Evolutionary conservation across 35 echinoderm and acorn worm genomes (phyloP), one percentile per base, ranked within the genome.

Genomic region (Heliocidaris tuberculata): DNA sequence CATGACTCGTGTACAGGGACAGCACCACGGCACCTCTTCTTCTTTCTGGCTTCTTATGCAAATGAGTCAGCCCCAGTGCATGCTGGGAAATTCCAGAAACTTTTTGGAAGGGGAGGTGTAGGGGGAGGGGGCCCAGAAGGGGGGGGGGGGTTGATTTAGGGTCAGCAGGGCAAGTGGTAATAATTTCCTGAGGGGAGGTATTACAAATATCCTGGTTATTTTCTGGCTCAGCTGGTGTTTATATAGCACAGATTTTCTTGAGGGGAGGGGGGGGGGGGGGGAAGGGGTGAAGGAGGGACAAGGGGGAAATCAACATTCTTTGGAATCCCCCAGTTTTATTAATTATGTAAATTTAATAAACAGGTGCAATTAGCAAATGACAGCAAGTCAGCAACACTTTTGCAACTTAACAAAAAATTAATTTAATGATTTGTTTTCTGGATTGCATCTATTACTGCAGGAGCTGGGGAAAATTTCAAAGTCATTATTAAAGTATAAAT

Each of bases 21-120:
- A 93, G n/a, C 50, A 50, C 91, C 91, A 13, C 30, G 19, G 87
- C 21, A n/a, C 31, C 87, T 48, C 87, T 13, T 27, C n/a, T 48
- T 48, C 91, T 93, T 30, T 59, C 47, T 93, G 65, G 65, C 65
- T 59, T 93, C 48, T 93, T 59, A 93, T 93, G 91, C 91, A 93
- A 93, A 93, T 93, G 91, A 93, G 47, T 93, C 47, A 93, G n/a
- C 31, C 91, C 48, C 15, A 93, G 50, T 93, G 91, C 91, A 93
- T 93, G 31, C 48, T 93, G 91, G 91, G 91, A 93, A 93, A 93
- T 93, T 93, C 91, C 91, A 93, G 48, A 27, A 59, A 93, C 31
- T 47, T 93, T 93, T 93, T 31, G 10, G 49, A 93, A 31, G 91
- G 91, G 86, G 49, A 48, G 30, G 49, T 49, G 21, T 19, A 8